Conservation (phyloP, 2,797 vertebrate species). For the Brachymystax lenok region DNA sequence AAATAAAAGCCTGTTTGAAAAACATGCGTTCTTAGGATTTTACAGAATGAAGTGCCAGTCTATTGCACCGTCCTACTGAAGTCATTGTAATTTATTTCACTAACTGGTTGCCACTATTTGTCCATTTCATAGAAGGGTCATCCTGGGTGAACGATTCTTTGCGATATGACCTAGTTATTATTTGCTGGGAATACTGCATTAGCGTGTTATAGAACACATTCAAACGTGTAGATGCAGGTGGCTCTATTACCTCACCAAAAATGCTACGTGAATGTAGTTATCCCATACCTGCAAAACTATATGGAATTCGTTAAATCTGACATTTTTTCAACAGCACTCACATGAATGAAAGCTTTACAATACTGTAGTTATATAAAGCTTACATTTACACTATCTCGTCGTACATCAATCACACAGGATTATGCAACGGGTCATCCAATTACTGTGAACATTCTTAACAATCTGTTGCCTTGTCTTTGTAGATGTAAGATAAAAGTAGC, state of each 20-base stretch:
- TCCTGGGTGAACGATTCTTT: neutral
- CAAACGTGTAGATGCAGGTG: too few species aligned
- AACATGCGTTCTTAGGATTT: neutral
- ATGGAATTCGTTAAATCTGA: neutral
- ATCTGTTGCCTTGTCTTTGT: constrained; percentile 53
- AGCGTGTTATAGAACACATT: too few species aligned
- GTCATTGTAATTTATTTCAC: neutral
- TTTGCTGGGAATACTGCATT: too few species aligned
- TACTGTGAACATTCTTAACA: constrained; percentile 42
- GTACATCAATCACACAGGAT: constrained; percentile 24
- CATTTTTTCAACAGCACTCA: neutral
- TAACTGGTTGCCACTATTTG: neutral
- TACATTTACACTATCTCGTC: neutral
- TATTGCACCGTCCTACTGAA: neutral
- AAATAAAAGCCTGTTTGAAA: neutral
- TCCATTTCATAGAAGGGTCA: neutral
- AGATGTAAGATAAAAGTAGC: neutral
- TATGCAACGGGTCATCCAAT: constrained; percentile 50
- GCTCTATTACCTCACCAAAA: too few species aligned
- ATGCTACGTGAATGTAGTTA: too few species aligned
- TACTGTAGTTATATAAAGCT: neutral
- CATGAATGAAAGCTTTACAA: neutral
- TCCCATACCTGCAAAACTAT: neutral
- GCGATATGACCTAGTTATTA: neutral
- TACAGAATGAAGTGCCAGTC: neutral